phyloP scores from a whole-genome alignment of 2,888 invertebrate species.

The Trichogramma evanescens region DNA sequence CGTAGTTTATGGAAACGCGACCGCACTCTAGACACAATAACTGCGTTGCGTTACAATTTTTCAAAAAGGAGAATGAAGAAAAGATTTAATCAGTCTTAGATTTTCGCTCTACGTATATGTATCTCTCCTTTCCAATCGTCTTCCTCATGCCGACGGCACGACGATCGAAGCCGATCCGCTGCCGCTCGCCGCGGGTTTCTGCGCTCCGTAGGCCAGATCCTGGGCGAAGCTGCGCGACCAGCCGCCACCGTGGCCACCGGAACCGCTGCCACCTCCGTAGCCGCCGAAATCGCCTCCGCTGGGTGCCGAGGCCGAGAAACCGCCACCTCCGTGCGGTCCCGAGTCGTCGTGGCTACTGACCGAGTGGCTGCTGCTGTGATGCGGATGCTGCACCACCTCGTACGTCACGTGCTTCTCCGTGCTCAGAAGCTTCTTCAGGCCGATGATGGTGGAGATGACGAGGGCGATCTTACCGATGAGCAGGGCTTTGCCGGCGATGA shows the following conservation, averaged over 20 bases:
- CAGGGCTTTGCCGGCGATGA: conserved; percentile 80
- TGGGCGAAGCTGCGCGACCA: conserved; percentile 59
- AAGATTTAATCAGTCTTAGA: too few relatives aligned
- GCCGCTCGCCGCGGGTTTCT: conserved; percentile 52
- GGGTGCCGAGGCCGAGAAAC: conserved; percentile 54
- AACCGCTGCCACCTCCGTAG: conserved; percentile 60
- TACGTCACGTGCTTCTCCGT: conserved; percentile 82
- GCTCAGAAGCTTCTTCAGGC: conserved; percentile 69
- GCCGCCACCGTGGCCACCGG: conserved; percentile 42
- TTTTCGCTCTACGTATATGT: too few relatives aligned
- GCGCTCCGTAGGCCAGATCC: conserved; percentile 71
- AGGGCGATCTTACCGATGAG: conserved; percentile 79
- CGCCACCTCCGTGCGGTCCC: conserved; percentile 51
- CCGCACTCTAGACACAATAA: too few relatives aligned
- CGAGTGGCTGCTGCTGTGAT: conserved; percentile 65
- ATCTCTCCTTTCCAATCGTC: too few relatives aligned
- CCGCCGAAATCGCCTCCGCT: conserved; percentile 49
- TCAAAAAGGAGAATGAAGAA: too few relatives aligned
- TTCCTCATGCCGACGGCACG: too few relatives aligned
- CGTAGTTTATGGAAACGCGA: too few relatives aligned
- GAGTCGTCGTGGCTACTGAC: conserved; percentile 62
- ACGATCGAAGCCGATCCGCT: too few relatives aligned
- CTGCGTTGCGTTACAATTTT: too few relatives aligned
- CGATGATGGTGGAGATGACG: conserved; percentile 75
- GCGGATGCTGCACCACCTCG: conserved; percentile 79